These are phyloP conservation scores for Venturia canescens DNA, from an alignment of 1,140 invertebrate species.

Conservation along the genomic window DNA sequence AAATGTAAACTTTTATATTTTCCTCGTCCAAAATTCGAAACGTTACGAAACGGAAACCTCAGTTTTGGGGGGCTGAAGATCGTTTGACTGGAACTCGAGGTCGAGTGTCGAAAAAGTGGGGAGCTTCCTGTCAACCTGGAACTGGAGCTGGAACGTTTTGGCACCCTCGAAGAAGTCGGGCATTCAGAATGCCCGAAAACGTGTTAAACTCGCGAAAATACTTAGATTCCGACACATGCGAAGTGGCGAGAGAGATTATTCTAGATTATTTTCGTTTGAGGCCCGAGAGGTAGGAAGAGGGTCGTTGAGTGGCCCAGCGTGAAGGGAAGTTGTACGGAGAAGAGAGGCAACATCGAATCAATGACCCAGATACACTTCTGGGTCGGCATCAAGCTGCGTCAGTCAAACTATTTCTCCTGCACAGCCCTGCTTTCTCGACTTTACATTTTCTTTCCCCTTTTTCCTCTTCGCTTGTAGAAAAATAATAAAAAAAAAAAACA, in stretches of 20 bases:
- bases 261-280: not conserved
- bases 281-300: conserved; percentile 11
- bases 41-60: no score
- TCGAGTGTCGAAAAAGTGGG: no score
- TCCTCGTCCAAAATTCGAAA: no score
- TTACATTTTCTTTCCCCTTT: conserved; percentile 35
- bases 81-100: no score
- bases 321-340: conserved; percentile 11
- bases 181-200: no score
- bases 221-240: not conserved
- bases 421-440: conserved; percentile 40
- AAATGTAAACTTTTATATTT: no score
- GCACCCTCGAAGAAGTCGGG: no score
- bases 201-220: not conserved
- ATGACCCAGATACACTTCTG: conserved; percentile 54
- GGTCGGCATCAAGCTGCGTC: conserved; percentile 47
- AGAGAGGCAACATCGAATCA: conserved; percentile 47
- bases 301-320: conserved; percentile 16
- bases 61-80: no score
- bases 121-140: no score
- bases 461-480: conserved; percentile 36
- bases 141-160: no score
- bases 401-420: conserved; percentile 55
- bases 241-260: no score
- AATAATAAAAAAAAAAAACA: not conserved